Percentiles rank a stretch among this genome's conserved stretches.
These are phyloP conservation scores for Theretra japonica DNA, from an alignment of 2,888 invertebrate genomes.

Conservation along the genomic window DNA sequence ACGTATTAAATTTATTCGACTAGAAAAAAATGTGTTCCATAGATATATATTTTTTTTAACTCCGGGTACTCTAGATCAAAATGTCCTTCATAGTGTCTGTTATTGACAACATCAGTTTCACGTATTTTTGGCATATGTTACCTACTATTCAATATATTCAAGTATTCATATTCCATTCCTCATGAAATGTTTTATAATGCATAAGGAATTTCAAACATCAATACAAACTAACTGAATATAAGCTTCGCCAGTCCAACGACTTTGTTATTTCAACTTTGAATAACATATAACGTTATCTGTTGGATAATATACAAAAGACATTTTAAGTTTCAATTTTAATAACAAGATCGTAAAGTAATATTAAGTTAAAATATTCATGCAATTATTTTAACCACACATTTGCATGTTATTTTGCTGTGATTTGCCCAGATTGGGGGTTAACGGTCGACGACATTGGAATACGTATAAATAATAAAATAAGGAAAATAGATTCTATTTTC, in stretches of 20 bases:
- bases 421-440: not conserved
- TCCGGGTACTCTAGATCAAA: too few species aligned
- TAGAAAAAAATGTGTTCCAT: too few species aligned
- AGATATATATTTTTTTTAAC: too few species aligned
- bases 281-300: not conserved
- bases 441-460: not conserved
- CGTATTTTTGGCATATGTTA: too few species aligned
- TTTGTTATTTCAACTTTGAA: not conserved
- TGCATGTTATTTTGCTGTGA: not conserved
- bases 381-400: not conserved
- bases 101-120: too few species aligned
- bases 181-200: too few species aligned
- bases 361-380: not conserved
- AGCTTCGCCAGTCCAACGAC: not conserved
- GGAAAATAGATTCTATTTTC: not conserved
- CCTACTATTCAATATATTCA: too few species aligned
- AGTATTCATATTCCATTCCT: too few species aligned
- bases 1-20: too few species aligned
- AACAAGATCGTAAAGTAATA: not conserved
- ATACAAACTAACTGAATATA: not conserved
- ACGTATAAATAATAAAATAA: not conserved
- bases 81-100: too few species aligned
- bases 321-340: not conserved
- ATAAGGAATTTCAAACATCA: too few species aligned
- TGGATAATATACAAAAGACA: not conserved